These are phyloP conservation scores for Drosophila jambulina DNA, from an alignment of 1,140 invertebrate species.

Conservation along the genomic window DNA sequence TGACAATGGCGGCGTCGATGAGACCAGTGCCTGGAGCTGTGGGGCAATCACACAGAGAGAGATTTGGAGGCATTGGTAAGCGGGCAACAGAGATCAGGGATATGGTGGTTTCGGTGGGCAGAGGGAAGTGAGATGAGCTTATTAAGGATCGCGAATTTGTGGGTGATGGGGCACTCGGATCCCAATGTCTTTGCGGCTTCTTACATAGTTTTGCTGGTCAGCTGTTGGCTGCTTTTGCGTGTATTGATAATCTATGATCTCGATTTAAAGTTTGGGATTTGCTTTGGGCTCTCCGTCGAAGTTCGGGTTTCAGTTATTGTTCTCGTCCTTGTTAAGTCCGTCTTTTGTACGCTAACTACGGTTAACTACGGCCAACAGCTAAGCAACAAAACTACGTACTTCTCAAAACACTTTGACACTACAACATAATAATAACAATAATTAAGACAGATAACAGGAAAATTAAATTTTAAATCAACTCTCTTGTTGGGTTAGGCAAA, in stretches of 20 bases:
- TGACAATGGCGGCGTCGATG: conserved; percentile 80
- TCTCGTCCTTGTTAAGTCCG: conserved; percentile 15
- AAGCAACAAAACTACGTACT: conserved; percentile 81
- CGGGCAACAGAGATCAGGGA: conserved; percentile 42
- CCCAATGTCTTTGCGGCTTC: conserved; percentile 12
- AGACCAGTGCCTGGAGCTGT: conserved; percentile 85
- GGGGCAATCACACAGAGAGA: conserved; percentile 37
- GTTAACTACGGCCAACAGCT: conserved; percentile 79
- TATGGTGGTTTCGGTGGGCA: conserved; percentile 7
- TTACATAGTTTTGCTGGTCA: conserved; percentile 74
- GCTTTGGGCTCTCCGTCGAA: conserved; percentile 1
- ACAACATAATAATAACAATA: conserved; percentile 38
- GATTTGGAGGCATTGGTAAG: conserved; percentile 54
- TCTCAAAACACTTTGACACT: conserved; percentile 45
- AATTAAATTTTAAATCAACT: conserved; percentile 13
- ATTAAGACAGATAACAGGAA: conserved; percentile 39
- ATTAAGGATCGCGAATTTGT: not conserved
- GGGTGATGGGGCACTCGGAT: conserved; percentile 2
- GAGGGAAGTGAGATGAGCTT: conserved; percentile 1
- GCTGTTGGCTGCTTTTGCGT: conserved; percentile 62
- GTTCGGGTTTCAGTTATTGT: conserved; percentile 21
- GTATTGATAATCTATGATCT: not conserved
- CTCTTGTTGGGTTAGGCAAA: conserved; percentile 10
- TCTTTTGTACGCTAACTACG: conserved; percentile 61
- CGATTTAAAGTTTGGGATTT: not conserved